phyloP scores from a whole-genome alignment of 2,888 invertebrate species.

The Allacma fusca region DNA sequence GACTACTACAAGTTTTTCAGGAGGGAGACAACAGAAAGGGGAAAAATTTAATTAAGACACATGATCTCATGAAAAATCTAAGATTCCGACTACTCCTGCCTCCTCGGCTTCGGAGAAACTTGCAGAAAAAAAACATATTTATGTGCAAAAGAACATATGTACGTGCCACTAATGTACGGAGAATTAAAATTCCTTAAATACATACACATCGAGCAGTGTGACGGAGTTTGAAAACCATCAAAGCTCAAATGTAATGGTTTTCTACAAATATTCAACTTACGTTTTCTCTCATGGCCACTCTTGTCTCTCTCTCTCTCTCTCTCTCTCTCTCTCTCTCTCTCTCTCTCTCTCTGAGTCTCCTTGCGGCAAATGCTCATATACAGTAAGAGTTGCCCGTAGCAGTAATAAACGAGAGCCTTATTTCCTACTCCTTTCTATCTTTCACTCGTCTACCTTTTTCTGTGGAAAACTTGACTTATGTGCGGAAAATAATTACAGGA shows the following conservation, averaged over 20 bases:
- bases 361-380: too few relatives aligned
- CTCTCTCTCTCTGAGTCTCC: too few relatives aligned
- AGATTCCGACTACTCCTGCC: constrained; percentile 43
- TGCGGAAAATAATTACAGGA: not conserved
- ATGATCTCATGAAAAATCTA: constrained; percentile 59
- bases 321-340: not conserved
- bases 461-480: constrained; percentile 25
- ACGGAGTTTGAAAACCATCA: constrained; percentile 28
- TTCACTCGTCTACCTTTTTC: constrained; percentile 14
- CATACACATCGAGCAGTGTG: constrained; percentile 13
- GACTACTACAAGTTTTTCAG: constrained; percentile 1
- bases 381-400: too few relatives aligned
- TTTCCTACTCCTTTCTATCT: not conserved
- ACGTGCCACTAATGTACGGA: constrained; percentile 21
- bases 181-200: constrained; percentile 61
- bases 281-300: not conserved
- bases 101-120: not conserved
- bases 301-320: not conserved
- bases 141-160: constrained; percentile 1
- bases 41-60: constrained; percentile 59
- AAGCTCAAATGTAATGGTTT: constrained; percentile 32
- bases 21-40: constrained; percentile 44
- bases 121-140: not conserved
- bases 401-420: not conserved
- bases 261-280: constrained; percentile 25